A percentile compares a stretch with the other conserved stretches of the same genome.
Conservation (phyloP, 2,797 vertebrate genomes). For the Gymnocypris eckloni region DNA sequence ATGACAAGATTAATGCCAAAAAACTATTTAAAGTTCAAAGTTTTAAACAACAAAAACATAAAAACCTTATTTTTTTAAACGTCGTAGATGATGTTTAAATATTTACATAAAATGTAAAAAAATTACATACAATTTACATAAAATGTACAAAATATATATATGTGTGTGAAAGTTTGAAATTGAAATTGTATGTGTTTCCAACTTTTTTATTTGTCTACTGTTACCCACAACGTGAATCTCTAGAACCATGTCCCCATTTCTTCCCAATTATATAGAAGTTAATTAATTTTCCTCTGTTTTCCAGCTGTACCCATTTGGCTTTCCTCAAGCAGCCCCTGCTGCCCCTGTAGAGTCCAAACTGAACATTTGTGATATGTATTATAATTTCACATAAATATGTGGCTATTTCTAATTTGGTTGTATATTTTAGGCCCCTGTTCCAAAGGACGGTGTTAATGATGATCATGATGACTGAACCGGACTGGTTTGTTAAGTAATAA, state of each 20-base stretch:
- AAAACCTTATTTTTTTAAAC: background rate
- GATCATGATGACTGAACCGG: slow-evolving; percentile 67
- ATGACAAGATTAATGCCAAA: background rate
- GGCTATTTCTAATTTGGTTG: slow-evolving; percentile 39
- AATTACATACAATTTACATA: too few species aligned
- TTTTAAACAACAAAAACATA: background rate
- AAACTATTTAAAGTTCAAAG: background rate
- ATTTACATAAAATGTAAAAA: background rate
- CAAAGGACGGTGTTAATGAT: slow-evolving; percentile 67
- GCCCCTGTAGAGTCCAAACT: background rate
- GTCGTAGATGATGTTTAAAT: background rate
- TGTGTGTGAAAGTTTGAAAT: slow-evolving; percentile 30
- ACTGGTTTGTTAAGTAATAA: slow-evolving; percentile 48
- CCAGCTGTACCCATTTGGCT: slow-evolving; percentile 68
- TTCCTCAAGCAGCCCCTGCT: slow-evolving; percentile 32
- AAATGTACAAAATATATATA: too few species aligned
- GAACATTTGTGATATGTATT: background rate
- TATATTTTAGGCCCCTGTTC: slow-evolving; percentile 64
- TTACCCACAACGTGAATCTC: background rate
- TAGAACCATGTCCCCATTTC: background rate
- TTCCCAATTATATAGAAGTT: background rate
- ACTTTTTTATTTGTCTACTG: background rate
- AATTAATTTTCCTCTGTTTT: slow-evolving; percentile 11
- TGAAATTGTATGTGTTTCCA: slow-evolving; percentile 60
- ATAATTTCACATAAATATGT: background rate